Evolutionary conservation across 1,140 invertebrate species (phyloP).

Genomic region (Diabrotica virgifera): DNA sequence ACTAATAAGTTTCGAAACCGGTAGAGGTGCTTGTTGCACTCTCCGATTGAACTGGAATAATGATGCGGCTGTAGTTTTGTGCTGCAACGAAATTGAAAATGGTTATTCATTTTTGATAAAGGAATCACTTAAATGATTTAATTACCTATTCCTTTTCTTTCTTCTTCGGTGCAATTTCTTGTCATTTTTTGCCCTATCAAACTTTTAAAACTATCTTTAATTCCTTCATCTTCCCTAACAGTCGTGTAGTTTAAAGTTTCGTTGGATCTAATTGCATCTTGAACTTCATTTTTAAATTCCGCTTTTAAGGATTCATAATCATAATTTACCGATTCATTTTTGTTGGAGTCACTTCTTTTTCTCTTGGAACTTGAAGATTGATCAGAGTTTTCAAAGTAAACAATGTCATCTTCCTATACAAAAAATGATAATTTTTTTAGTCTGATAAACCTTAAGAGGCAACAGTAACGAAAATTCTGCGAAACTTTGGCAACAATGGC

Average conservation of each 20-base stretch:
- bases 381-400: conserved; percentile 33
- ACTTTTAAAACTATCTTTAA: conserved; percentile 36
- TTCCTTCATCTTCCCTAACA: conserved; percentile 41
- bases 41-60: too few species aligned
- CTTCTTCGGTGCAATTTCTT: conserved; percentile 44
- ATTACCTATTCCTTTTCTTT: conserved; percentile 41
- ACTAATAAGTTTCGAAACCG: too few species aligned
- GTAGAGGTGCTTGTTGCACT: too few species aligned
- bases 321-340: conserved; percentile 31
- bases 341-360: conserved; percentile 23
- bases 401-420: conserved; percentile 28
- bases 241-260: conserved; percentile 40
- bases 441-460: too few species aligned
- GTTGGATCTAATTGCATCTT: conserved; percentile 29
- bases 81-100: too few species aligned
- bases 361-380: neutral
- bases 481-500: too few species aligned
- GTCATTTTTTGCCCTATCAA: conserved; percentile 31
- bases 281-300: conserved; percentile 37
- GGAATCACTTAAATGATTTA: too few species aligned
- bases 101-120: too few species aligned
- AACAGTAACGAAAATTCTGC: too few species aligned
- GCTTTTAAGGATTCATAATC: conserved; percentile 40
- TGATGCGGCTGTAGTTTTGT: too few species aligned
- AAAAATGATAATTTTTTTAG: conserved; percentile 4